Conservation (phyloP, 2,113 vertebrate species). For the Pterocles gutturalis region DNA sequence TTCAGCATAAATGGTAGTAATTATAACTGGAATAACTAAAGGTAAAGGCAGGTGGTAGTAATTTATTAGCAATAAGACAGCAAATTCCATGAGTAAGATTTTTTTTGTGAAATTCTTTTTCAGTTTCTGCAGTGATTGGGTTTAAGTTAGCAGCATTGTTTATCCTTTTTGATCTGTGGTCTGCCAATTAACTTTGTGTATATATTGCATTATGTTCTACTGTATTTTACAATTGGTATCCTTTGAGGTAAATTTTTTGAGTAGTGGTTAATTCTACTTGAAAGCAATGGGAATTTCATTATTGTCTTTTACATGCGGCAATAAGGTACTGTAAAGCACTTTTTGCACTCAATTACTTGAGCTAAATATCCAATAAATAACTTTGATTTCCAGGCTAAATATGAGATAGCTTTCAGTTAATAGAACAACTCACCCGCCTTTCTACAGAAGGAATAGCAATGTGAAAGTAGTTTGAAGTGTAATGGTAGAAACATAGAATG, state of each 20-base stretch:
- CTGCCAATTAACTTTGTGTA: background rate
- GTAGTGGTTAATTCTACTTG: background rate
- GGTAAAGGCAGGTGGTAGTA: background rate
- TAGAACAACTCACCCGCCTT: background rate
- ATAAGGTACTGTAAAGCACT: background rate
- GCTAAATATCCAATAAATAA: slow-evolving; percentile 37
- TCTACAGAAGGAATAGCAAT: background rate
- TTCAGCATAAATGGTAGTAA: background rate
- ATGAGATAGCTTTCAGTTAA: background rate
- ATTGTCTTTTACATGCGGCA: background rate
- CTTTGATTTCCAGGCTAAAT: background rate
- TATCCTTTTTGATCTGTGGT: background rate
- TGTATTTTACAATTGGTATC: background rate
- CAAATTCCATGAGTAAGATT: background rate
- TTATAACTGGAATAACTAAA: background rate
- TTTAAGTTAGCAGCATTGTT: background rate
- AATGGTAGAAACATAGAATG: background rate
- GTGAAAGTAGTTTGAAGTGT: background rate
- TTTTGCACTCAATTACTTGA: slow-evolving; percentile 17
- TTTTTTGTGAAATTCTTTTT: background rate
- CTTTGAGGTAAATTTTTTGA: background rate
- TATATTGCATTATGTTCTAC: background rate
- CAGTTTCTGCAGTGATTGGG: background rate
- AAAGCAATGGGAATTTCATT: background rate
- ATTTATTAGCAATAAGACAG: background rate